phyloP scores from a whole-genome alignment of 1,140 invertebrate species.

The Habropoda laboriosa region DNA sequence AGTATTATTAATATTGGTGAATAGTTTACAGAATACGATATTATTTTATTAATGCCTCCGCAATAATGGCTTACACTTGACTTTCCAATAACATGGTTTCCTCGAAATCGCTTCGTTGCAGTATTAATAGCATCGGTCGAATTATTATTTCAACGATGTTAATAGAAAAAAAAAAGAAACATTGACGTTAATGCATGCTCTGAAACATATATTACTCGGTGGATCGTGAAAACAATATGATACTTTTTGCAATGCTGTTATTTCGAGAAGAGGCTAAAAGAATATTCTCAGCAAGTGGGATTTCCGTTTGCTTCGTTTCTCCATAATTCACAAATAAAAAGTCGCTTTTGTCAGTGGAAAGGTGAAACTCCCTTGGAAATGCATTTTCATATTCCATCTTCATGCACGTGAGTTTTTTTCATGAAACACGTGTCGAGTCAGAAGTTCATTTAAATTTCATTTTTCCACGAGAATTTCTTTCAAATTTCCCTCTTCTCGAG shows the following conservation, averaged over 20 bases:
- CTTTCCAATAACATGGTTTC: slow-evolving; percentile 7
- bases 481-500: not conserved
- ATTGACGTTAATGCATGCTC: not conserved
- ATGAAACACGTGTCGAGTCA: not conserved
- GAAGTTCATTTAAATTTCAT: slow-evolving; percentile 7
- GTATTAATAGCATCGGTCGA: not conserved
- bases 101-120: not conserved
- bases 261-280: not conserved
- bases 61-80: not conserved
- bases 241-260: not conserved
- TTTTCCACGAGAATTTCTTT: not conserved
- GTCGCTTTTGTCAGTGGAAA: slow-evolving; percentile 3
- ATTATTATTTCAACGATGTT: not conserved
- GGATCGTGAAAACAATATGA: not conserved
- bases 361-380: slow-evolving; percentile 1
- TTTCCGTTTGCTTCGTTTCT: slow-evolving; percentile 2
- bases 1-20: not conserved
- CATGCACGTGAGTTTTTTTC: not conserved
- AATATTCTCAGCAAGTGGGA: not conserved
- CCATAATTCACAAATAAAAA: slow-evolving; percentile 5
- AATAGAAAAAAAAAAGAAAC: not conserved
- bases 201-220: not conserved
- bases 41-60: slow-evolving; percentile 13
- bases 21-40: not conserved
- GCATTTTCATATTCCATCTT: slow-evolving; percentile 13